Percentiles rank a stretch among this genome's conserved stretches.
Evolutionary conservation across 2,113 vertebrate genomes (phyloP).

Genomic region (Mellivora capensis): DNA sequence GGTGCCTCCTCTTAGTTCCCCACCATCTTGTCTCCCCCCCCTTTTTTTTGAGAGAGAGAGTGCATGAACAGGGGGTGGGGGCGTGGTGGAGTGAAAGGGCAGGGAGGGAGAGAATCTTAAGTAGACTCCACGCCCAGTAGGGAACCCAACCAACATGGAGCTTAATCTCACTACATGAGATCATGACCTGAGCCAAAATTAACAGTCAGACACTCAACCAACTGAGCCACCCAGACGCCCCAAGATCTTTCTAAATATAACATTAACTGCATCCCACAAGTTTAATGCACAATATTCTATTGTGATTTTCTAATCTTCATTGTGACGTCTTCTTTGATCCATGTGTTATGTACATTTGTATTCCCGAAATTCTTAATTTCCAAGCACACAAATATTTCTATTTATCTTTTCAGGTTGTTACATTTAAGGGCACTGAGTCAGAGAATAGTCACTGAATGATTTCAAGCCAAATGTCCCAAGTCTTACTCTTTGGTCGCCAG

Average conservation of each 20-base stretch:
- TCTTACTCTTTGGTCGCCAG: not conserved
- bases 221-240: not conserved
- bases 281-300: not conserved
- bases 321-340: not conserved
- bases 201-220: too few species aligned
- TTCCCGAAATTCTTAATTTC: not conserved
- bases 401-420: not conserved
- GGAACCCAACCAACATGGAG: too few species aligned
- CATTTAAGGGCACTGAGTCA: not conserved
- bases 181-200: too few species aligned
- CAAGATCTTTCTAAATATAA: not conserved
- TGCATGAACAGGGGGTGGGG: accelerated
- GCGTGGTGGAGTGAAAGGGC: not conserved
- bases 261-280: not conserved
- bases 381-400: not conserved
- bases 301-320: not conserved
- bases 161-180: too few species aligned
- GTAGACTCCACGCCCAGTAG: too few species aligned
- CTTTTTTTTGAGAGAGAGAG: too few species aligned
- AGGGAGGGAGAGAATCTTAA: too few species aligned
- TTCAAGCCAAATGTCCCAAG: not conserved
- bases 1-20: too few species aligned
- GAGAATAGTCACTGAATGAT: not conserved
- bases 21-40: too few species aligned
- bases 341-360: not conserved